Evolutionary conservation across 2,888 invertebrate genomes (phyloP), one percentile per base, ranked within the genome.

Genomic region (Schizaphis graminum): DNA sequence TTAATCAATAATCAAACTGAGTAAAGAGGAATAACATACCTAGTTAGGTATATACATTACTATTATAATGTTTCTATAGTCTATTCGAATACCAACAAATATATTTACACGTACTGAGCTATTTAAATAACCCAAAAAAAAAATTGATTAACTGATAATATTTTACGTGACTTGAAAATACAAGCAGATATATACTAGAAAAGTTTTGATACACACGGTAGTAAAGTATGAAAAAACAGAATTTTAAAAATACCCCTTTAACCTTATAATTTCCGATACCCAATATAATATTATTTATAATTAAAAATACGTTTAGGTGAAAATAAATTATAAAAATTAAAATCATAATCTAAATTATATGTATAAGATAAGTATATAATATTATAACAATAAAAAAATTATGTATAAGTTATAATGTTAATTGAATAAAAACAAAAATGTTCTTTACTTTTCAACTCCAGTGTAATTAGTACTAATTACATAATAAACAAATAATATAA

Each of bases 91-190:
- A 21, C 3, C 35, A 35, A n/a, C 35, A 91, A 53, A 91, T 77
- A 77, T 77, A 67, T 77, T 35, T 77, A 77, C 35, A 91, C 44
- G 61, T 53, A 53, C 21, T 88, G 4, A 85, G 21, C 47, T 35
- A 67, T 90, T 67, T 90, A 49, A 49, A 90, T 67, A 90, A 91
- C 41, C 41, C 77, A 84, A 91, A 84, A 84, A 44, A 91, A 84
- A 56, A 91, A 16, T 85, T 85, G 44, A 77, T 49, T 53, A 91
- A 85, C 56, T 85, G 41, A 91, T 85, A 85, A 91, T 91, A 57
- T 85, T 91, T 85, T 91, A 91, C 84, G 84, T 91, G 85, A 91
- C 91, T 91, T 85, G 56, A 91, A 56, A 85, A 91, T 56, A 85
- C 85, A 91, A 91, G 10, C n/a, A 84, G 44, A 56, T 41, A 91